Evolutionary conservation across 2,888 invertebrate genomes (phyloP).

Genomic region (Lasioglossum pauxillum): DNA sequence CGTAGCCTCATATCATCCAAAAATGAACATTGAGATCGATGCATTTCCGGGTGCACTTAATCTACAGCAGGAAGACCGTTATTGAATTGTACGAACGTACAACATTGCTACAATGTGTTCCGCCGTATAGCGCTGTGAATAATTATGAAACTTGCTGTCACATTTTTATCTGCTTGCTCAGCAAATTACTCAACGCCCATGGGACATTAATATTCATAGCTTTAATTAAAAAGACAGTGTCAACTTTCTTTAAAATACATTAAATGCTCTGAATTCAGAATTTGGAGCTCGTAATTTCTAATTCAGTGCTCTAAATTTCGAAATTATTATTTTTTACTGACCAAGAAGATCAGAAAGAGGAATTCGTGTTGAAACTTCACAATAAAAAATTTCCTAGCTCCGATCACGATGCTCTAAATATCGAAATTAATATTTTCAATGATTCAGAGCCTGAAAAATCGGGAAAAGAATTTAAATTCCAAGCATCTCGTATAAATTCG

Average conservation of each 20-base stretch:
- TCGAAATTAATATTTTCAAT: too few species aligned
- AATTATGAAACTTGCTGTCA: not conserved
- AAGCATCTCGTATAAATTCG: not conserved
- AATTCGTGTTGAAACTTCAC: not conserved
- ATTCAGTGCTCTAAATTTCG: too few species aligned
- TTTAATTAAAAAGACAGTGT: not conserved
- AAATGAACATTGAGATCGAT: not conserved
- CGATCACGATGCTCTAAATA: not conserved
- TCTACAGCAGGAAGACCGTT: not conserved
- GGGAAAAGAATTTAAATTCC: not conserved
- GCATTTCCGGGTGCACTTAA: not conserved
- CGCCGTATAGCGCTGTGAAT: not conserved
- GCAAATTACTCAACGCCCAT: not conserved
- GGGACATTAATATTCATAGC: not conserved
- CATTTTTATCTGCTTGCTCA: not conserved
- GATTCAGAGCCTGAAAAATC: not conserved
- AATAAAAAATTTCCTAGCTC: not conserved
- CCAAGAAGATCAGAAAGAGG: too few species aligned
- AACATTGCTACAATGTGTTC: not conserved
- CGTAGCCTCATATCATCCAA: not conserved
- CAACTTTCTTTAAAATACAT: not conserved
- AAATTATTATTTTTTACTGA: too few species aligned
- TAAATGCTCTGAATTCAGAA: too few species aligned
- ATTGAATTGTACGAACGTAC: not conserved
- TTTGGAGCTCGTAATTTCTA: too few species aligned